A percentile compares a stretch with the other conserved stretches of the same genome.
These are phyloP conservation scores for Drosophila pseudoobscura DNA, from an alignment of 1,140 invertebrate genomes.

Conservation along the genomic window DNA sequence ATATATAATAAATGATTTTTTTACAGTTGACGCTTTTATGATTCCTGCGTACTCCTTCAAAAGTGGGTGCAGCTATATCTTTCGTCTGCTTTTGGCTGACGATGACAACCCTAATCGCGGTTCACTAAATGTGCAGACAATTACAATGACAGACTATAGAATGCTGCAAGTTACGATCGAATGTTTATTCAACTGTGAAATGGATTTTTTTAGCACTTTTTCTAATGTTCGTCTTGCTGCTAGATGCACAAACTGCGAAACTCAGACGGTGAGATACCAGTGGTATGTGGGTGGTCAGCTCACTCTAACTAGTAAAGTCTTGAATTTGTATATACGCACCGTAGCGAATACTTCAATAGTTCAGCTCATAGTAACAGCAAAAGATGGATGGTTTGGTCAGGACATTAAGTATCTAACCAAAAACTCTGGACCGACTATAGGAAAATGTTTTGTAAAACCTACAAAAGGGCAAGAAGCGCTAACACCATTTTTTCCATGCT, in stretches of 20 bases:
- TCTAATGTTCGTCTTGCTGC: conserved; percentile 20
- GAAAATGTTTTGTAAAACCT: conserved; percentile 26
- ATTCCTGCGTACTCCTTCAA: conserved; percentile 15
- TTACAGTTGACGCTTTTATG: conserved; percentile 28
- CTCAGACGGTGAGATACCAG: neutral
- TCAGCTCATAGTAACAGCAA: neutral
- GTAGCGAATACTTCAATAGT: neutral
- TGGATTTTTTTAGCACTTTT: neutral
- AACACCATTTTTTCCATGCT: conserved; percentile 41
- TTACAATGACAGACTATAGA: neutral
- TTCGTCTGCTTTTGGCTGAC: conserved; percentile 23
- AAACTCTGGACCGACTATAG: neutral
- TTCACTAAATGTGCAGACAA: conserved; percentile 1
- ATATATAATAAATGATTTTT: neutral
- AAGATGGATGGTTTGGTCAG: conserved; percentile 9
- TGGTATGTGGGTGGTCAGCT: conserved; percentile 33
- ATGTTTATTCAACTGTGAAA: conserved; percentile 31
- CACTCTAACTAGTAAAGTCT: neutral
- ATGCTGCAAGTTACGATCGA: conserved; percentile 26
- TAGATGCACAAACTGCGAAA: conserved; percentile 27
- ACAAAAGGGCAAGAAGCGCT: conserved; percentile 17
- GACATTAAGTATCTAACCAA: neutral
- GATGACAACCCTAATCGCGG: conserved; percentile 22
- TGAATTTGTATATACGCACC: conserved; percentile 5
- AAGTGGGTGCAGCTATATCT: conserved; percentile 10